Evolutionary conservation across 1,140 invertebrate species (phyloP), one percentile per base, ranked within the genome.

Genomic region (Tetragonula clypearis): DNA sequence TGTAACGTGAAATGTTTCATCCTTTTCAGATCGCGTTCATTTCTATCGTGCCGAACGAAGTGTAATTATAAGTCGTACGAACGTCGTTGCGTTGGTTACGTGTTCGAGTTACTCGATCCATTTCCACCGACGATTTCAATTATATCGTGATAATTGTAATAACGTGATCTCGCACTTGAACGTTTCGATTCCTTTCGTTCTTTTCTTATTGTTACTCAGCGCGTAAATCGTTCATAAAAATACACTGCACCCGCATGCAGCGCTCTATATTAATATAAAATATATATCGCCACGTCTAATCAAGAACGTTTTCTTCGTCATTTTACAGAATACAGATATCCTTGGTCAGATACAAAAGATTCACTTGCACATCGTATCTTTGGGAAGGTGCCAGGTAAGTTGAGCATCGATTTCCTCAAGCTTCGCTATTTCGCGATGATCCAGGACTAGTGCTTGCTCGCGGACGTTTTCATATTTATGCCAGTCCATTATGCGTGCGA

Each of bases 311-410:
- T 35, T 12, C 35, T 83, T 8, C 68, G 14, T 82, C 41, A 4
- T 65, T 81, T 93, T 92, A n/a, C 88, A 94, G 94, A 94, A 94
- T 76, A 73, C 86, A 49, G 91, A 93, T 26, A 91, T 94, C 84
- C 90, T 92, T 66, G 89, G 85, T 14, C 91, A 90, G 76, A 93
- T 94, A 84, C 86, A 93, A 77, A 91, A 93, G 53, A 93, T 94
- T 76, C 93, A 94, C 82, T 60, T 93, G 55, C 91, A 94, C 85
- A 94, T 94, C 66, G 87, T 93, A 23, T 91, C 92, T 12, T 88
- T 94, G 79, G 93, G 93, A 65, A 94, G 90, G 89, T 92, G 91
- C 86, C 94, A 94, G 93, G 94, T 94, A 91, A 93, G 89, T 84
- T 84, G 53, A 83, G 72, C 75, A 86, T 89, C 81, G 83, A 86